Base-by-base conservation (phyloP, 2,797 vertebrate species). In the Chelon labrosus region DNA sequence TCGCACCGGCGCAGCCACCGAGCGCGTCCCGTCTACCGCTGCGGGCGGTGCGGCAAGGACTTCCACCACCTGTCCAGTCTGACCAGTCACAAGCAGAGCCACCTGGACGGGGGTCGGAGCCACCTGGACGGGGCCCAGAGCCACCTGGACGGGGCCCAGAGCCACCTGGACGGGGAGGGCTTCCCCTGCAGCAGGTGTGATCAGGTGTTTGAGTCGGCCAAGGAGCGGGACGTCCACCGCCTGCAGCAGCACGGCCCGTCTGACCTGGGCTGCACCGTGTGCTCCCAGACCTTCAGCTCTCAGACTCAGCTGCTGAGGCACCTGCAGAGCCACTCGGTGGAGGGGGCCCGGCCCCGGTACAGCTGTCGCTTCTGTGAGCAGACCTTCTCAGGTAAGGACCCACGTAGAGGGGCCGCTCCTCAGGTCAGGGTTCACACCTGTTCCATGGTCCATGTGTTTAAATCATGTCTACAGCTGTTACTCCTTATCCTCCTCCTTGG, bases 31-130 rank as follows among this genome's bases (percentile, higher is more conserved):
- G 53, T 89, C 20, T 92, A 91, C 75, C 89, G 80, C 60, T 95
- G 93, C 44, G n/a, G 70, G 31, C 89, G 85, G 68, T 95, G 94
- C 0, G 88, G 90, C 64, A 80, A 82, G 49, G 60, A 70, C 19
- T 95, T 94, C 78, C 87, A 75, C 20, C 90, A 91, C 71, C 86
- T 92, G 51, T 93, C 93, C 49, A 91, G 88, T 5, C 76, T 95
- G 73, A 90, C 91, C 65, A 88, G 91, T 63, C 94, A 95, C 86
- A 91, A 70, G 70, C 91, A 90, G 85, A 89, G 89, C 0, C 93
- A 94, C 78, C 71, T 75, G 58, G 78, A 76, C 41, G 57, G 44
- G 1, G 83, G 73, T 1, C 31, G 4, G 31, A 31, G 31, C 5
- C 31, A 7, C 7, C 31, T 31, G 31, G 31, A 31, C 7, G 31